Evolutionary conservation across 2,797 vertebrate genomes (phyloP).

Genomic region (Denticeps clupeoides): DNA sequence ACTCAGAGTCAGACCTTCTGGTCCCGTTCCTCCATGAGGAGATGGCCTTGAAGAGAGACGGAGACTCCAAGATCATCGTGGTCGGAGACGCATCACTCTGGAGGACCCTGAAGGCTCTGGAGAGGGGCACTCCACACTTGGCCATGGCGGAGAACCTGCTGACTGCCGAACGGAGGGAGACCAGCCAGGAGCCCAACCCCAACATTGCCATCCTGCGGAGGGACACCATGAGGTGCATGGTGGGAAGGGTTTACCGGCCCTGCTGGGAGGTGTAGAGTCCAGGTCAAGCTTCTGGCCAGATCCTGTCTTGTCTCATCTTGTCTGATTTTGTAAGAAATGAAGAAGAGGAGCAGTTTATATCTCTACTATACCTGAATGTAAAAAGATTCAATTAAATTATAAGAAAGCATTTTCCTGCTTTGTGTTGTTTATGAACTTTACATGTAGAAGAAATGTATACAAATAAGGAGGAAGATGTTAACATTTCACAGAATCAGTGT

Average conservation of each 20-base stretch:
- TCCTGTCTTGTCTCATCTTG: background rate
- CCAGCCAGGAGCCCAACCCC: conserved; percentile 31
- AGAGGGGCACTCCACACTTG: conserved; percentile 32
- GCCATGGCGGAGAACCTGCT: conserved; percentile 34
- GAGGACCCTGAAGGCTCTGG: conserved; percentile 41
- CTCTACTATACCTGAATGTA: conserved; percentile 13
- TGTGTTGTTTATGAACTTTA: too few species aligned
- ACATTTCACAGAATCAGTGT: too few species aligned
- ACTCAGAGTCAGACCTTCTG: conserved; percentile 46
- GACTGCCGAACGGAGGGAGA: conserved; percentile 29
- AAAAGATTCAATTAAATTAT: conserved; percentile 13
- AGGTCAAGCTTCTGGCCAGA: too few species aligned
- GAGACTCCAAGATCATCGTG: conserved; percentile 39
- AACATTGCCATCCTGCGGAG: conserved; percentile 52
- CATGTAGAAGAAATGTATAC: too few species aligned
- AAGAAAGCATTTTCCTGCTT: conserved; percentile 1
- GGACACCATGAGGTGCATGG: conserved; percentile 69
- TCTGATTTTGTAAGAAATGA: conserved; percentile 7
- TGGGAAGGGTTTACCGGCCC: conserved; percentile 66
- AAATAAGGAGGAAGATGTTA: too few species aligned
- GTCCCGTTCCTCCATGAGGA: conserved; percentile 38
- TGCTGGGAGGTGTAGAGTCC: conserved; percentile 64
- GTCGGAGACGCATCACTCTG: conserved; percentile 44
- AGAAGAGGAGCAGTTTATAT: conserved; percentile 3
- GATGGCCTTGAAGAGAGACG: conserved; percentile 11